Evolutionary conservation across 1,140 invertebrate genomes (phyloP), one percentile per base, ranked within the genome.

Genomic region (Drosophila bipectinata): DNA sequence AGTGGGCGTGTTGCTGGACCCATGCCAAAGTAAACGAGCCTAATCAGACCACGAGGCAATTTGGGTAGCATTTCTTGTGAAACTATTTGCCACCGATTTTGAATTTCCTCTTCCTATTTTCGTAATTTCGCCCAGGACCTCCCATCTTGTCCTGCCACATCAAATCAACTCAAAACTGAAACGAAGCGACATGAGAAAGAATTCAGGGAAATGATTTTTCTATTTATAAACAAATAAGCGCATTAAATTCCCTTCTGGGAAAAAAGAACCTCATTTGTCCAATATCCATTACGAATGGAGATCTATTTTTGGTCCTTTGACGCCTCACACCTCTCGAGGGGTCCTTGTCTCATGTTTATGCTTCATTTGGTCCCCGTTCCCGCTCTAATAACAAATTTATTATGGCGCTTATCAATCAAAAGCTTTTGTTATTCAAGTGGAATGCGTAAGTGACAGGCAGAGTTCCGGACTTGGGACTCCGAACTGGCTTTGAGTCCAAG

Each of bases 381-480:
- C 15, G 44, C 60, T 55, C 79, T 82, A 78, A 82, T 82, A 82
- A 82, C 79, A 73, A 78, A 82, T 82, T 81, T 82, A 82, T 82
- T 82, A 82, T 78, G 59, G 79, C 63, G 74, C 79, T 82, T 82
- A 82, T 82, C 79, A 82, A 82, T 82, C 79, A 82, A 72, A 59
- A 54, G 73, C 61, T 66, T 57, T 75, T 75, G 72, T 75, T 66
- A 66, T 63, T 82, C 79, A 48, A 81, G 78, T 80, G 78, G 57
- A 72, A 77, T 63, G 66, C 41, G 54, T 53, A 64, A 58, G 54
- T 67, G 62, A 66, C 37, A 37, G 30, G 26, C 24, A 21, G 21
- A 26, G 39, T 18, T 47, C 44, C 44, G 44, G 18, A 47, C 41
- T 44, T 37, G 12, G 34, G 60, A 68, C 41, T 68, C 26, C 26